Conservation (phyloP, 2,113 vertebrate genomes). For the Actenoides hombroni region DNA sequence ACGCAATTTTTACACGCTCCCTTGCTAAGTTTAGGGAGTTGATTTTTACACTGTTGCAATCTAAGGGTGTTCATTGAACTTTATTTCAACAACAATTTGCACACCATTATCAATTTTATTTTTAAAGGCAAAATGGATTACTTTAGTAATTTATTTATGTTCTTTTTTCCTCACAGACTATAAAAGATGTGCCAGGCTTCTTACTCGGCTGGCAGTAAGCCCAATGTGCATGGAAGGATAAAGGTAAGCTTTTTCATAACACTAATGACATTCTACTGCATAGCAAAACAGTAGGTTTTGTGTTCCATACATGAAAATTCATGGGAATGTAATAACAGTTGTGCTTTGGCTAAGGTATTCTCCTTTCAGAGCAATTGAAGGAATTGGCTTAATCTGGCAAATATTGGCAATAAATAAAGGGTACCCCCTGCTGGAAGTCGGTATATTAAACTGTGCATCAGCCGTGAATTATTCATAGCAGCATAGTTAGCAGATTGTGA, state of each 20-base stretch:
- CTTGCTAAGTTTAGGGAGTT: background rate
- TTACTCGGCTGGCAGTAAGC: constrained; percentile 89
- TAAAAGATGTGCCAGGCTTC: constrained; percentile 93
- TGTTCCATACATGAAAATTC: background rate
- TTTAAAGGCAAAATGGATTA: background rate
- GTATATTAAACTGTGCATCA: background rate
- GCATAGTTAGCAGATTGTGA: background rate
- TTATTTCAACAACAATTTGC: background rate
- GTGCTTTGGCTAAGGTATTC: background rate
- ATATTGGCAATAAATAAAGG: background rate
- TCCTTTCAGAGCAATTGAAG: background rate
- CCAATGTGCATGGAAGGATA: constrained; percentile 89
- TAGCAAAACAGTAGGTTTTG: background rate
- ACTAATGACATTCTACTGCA: background rate
- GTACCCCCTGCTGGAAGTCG: constrained; percentile 14
- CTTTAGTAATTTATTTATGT: background rate
- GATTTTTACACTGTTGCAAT: background rate
- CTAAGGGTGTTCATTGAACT: background rate
- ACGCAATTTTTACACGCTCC: background rate
- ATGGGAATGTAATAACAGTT: background rate
- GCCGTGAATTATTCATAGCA: background rate
- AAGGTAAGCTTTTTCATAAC: constrained; percentile 69
- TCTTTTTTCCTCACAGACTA: constrained; percentile 79
- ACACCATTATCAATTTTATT: background rate
- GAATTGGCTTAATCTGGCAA: background rate